Conservation (phyloP, 2,888 invertebrate species). For the Pseudeuparius sepicola region DNA sequence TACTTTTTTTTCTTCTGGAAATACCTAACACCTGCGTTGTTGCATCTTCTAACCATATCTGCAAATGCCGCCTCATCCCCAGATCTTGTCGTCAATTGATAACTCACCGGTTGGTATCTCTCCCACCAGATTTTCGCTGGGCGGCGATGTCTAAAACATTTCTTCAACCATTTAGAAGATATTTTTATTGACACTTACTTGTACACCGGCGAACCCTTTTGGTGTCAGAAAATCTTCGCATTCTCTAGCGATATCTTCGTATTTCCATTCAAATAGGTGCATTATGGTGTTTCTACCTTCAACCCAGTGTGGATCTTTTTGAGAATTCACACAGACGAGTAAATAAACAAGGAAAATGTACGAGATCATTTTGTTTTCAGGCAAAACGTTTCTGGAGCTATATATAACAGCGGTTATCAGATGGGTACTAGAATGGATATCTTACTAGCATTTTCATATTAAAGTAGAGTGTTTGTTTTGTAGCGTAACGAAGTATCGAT, state of each 20-base stretch:
- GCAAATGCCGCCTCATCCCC: slow-evolving; percentile 63
- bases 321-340: too few species aligned
- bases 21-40: slow-evolving; percentile 62
- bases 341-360: too few species aligned
- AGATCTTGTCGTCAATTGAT: slow-evolving; percentile 62
- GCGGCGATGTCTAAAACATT: slow-evolving; percentile 63
- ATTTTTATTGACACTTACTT: slow-evolving; percentile 44
- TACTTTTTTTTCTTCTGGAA: too few species aligned
- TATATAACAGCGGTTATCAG: too few species aligned
- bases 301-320: slow-evolving; percentile 48
- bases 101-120: slow-evolving; percentile 80
- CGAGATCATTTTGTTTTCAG: too few species aligned
- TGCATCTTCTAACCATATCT: slow-evolving; percentile 71
- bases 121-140: slow-evolving; percentile 82
- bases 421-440: too few species aligned
- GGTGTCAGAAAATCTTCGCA: slow-evolving; percentile 68
- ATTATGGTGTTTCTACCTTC: slow-evolving; percentile 56
- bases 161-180: too few species aligned
- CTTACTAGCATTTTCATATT: too few species aligned
- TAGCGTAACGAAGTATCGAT: too few species aligned
- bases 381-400: too few species aligned
- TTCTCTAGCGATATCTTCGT: slow-evolving; percentile 66
- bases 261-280: slow-evolving; percentile 75
- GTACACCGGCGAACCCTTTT: slow-evolving; percentile 61
- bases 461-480: too few species aligned